phyloP scores from a whole-genome alignment of 2,113 vertebrate genomes.

The Passer domesticus region DNA sequence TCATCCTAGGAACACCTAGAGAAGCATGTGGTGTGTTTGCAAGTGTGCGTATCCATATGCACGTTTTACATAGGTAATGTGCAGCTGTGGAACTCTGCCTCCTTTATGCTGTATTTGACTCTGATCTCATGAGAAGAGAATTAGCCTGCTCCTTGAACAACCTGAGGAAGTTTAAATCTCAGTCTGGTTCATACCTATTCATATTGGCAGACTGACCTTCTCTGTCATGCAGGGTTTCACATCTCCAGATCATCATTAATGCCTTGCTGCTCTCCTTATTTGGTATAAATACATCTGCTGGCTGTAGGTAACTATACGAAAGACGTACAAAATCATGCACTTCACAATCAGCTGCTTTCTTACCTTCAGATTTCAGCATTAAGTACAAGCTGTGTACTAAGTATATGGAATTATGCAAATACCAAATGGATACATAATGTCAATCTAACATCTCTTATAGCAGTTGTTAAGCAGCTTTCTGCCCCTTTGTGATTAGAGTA shows the following conservation, averaged over 20 bases:
- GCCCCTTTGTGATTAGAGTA: neutral
- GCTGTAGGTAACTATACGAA: neutral
- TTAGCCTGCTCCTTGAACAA: neutral
- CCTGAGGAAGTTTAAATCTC: neutral
- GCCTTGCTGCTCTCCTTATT: neutral
- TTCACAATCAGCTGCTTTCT: neutral
- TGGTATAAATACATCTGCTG: neutral
- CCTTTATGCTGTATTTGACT: neutral
- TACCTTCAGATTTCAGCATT: neutral
- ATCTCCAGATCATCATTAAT: neutral
- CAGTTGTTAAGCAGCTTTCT: neutral
- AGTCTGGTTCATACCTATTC: neutral
- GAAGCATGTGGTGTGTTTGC: accelerated
- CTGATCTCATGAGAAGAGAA: neutral
- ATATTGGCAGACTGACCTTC: neutral
- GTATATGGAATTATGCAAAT: neutral
- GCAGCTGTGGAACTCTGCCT: neutral
- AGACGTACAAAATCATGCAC: neutral
- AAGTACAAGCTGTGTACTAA: neutral
- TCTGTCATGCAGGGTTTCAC: neutral
- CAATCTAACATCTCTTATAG: neutral
- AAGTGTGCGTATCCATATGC: neutral
- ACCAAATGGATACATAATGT: neutral
- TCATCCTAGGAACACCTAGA: neutral
- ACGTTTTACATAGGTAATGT: neutral